A percentile compares a stretch with the other conserved stretches of the same genome.
These are phyloP conservation scores for Lamellibrachia luymesi DNA, from an alignment of 1,140 invertebrate species.

Conservation along the genomic window DNA sequence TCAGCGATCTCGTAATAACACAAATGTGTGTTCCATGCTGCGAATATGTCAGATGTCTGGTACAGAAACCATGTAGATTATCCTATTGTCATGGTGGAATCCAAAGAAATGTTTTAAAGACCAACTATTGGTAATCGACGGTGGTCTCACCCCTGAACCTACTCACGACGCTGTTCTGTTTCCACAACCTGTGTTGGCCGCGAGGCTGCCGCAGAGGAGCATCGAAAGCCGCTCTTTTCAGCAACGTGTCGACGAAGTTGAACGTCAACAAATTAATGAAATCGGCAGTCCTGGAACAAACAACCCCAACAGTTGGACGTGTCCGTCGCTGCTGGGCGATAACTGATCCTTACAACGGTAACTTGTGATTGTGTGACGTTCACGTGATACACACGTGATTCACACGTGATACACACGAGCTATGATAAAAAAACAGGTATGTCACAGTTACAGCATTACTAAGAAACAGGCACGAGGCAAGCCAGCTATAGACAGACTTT, in stretches of 20 bases:
- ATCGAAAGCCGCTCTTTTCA: neutral
- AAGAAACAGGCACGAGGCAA: too few species aligned
- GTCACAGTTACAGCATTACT: too few species aligned
- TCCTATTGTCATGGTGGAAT: too few species aligned
- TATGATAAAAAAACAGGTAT: neutral
- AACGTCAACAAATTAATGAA: slow-evolving; percentile 1
- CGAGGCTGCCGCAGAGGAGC: neutral
- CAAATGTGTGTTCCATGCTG: too few species aligned
- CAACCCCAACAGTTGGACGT: neutral
- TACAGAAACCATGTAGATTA: too few species aligned
- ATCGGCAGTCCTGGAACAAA: neutral
- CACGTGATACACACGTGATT: neutral
- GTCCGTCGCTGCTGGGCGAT: neutral
- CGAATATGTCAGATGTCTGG: too few species aligned
- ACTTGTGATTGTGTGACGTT: neutral
- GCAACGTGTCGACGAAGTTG: neutral
- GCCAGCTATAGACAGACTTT: too few species aligned
- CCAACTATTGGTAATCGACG: too few species aligned
- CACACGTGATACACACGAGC: neutral
- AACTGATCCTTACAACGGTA: neutral
- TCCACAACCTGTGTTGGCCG: neutral
- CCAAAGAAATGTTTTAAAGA: too few species aligned
- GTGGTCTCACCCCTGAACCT: neutral
- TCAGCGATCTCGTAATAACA: too few species aligned
- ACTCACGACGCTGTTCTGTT: neutral